Percentiles rank a stretch among this genome's conserved stretches.
phyloP scores from a whole-genome alignment of 2,888 invertebrate species.

The Cephonodes hylas region DNA sequence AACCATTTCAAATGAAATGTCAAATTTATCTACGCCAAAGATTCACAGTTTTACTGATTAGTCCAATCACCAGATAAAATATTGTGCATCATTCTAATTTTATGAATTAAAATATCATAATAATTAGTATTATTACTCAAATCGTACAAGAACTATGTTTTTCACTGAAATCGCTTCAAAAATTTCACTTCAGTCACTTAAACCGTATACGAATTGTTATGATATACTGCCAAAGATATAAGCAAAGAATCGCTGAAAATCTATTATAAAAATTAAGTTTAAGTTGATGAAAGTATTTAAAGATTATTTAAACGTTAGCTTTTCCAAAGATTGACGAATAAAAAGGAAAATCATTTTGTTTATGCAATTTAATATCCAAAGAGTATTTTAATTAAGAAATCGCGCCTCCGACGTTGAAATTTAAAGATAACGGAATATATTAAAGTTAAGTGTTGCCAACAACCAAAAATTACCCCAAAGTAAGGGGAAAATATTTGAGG shows the following conservation, averaged over 20 bases:
- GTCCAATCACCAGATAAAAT: too few species aligned
- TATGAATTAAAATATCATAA: too few species aligned
- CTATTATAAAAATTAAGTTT: constrained; percentile 8
- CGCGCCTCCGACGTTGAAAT: constrained; percentile 24
- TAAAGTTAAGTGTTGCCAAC: constrained; percentile 20
- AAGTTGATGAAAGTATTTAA: constrained; percentile 1
- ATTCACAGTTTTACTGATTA: too few species aligned
- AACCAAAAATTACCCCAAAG: constrained; percentile 19
- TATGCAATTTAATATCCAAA: constrained; percentile 18
- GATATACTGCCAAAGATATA: constrained; percentile 37
- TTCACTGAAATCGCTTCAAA: not conserved
- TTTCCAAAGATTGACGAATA: constrained; percentile 25
- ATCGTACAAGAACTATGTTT: not conserved
- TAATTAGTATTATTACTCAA: not conserved
- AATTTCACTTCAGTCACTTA: constrained; percentile 15
- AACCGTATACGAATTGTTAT: constrained; percentile 33
- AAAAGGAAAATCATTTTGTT: constrained; percentile 13
- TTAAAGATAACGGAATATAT: too few species aligned
- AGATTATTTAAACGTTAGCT: constrained; percentile 11
- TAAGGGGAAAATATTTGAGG: constrained; percentile 32
- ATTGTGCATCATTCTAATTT: too few species aligned
- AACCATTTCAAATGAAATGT: too few species aligned
- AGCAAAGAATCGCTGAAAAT: constrained; percentile 18
- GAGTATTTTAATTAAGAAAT: constrained; percentile 13
- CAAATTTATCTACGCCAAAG: too few species aligned